Conservation (phyloP, 2,888 invertebrate species). For the Heliconius sara region DNA sequence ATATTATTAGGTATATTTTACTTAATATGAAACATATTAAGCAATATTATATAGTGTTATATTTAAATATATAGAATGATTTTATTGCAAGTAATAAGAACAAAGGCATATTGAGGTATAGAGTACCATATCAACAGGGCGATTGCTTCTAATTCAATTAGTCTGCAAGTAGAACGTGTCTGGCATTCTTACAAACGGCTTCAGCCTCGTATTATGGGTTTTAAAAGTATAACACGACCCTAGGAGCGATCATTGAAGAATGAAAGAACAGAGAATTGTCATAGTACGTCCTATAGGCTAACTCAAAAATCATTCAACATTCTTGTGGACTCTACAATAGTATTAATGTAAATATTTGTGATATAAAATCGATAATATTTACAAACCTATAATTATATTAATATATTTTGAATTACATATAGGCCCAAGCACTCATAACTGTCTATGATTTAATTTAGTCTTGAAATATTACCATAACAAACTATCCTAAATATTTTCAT, state of each 20-base stretch:
- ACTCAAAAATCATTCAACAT: not conserved
- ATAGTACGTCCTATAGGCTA: not conserved
- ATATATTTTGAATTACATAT: not conserved
- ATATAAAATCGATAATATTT: not conserved
- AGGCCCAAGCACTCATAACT: not conserved
- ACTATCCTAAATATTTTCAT: not conserved
- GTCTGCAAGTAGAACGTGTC: slow-evolving; percentile 72
- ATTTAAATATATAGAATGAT: not conserved
- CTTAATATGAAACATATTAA: not conserved
- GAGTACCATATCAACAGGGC: slow-evolving; percentile 59
- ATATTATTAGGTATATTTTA: too few species aligned
- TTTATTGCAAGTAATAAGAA: slow-evolving; percentile 18
- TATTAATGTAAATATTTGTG: not conserved
- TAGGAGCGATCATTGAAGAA: slow-evolving; percentile 7
- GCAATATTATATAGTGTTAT: not conserved
- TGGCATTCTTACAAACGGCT: slow-evolving; percentile 50
- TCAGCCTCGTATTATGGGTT: slow-evolving; percentile 31
- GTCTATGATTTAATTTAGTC: not conserved
- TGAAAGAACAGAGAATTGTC: not conserved
- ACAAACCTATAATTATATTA: not conserved
- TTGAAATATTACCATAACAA: not conserved
- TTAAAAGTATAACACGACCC: slow-evolving; percentile 22
- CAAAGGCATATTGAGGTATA: slow-evolving; percentile 30
- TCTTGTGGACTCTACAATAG: not conserved
- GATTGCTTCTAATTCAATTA: slow-evolving; percentile 81